Percentiles rank a stretch among this genome's conserved stretches.
Conservation (phyloP, 2,797 vertebrate genomes). For the Phaenicophaeus curvirostris region DNA sequence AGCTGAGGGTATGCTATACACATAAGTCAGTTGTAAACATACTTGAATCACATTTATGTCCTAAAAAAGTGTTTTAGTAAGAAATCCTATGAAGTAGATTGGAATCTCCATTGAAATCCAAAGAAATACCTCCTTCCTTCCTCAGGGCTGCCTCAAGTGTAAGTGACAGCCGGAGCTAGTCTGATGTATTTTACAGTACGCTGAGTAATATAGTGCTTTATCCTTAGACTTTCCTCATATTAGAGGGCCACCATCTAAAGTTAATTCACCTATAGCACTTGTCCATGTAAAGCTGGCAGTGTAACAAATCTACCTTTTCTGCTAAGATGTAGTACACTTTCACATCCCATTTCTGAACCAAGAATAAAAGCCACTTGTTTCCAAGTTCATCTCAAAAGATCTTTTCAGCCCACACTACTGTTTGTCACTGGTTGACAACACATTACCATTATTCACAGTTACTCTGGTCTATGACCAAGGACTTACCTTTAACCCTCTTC, state of each 20-base stretch:
- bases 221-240: neutral
- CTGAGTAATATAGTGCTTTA: neutral
- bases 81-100: neutral
- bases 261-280: neutral
- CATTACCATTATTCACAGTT: neutral
- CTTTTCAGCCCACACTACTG: neutral
- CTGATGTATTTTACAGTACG: neutral
- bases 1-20: neutral
- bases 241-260: neutral
- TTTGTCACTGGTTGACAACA: neutral
- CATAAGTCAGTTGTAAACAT: neutral
- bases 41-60: neutral
- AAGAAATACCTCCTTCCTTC: neutral
- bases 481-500: neutral
- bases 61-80: neutral
- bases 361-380: neutral
- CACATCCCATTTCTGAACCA: neutral
- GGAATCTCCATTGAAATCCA: neutral
- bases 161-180: neutral
- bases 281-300: neutral
- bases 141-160: neutral
- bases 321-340: neutral
- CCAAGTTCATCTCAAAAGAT: neutral
- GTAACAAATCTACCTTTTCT: neutral
- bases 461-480: neutral